A percentile compares a stretch with the other conserved stretches of the same genome.
These are phyloP conservation scores for Parochlus steinenii DNA, from an alignment of 2,888 invertebrate genomes.

Conservation along the genomic window DNA sequence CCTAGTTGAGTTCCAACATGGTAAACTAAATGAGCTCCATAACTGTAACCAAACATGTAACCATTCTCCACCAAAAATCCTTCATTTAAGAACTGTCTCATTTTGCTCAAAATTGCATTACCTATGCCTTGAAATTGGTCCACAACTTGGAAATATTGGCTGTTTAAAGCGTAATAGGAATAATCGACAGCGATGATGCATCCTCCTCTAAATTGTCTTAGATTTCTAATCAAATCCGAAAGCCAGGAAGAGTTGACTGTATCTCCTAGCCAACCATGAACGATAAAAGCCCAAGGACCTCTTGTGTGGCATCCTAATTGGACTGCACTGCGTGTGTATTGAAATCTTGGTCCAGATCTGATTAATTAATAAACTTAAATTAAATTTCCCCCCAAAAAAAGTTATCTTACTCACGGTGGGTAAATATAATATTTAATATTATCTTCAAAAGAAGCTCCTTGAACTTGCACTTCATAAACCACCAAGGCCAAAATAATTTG, in stretches of 20 bases:
- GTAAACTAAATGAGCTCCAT: too few relatives aligned
- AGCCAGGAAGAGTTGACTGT: not conserved
- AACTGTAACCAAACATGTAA: conserved; percentile 18
- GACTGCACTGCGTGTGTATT: too few relatives aligned
- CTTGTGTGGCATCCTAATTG: too few relatives aligned
- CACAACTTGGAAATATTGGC: conserved; percentile 16
- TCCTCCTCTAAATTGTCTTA: conserved; percentile 16
- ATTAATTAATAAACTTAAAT: too few relatives aligned
- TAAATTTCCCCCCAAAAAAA: too few relatives aligned
- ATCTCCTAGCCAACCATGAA: conserved; percentile 6
- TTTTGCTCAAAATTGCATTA: conserved; percentile 14
- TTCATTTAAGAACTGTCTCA: conserved; percentile 15
- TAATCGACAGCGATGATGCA: conserved; percentile 19
- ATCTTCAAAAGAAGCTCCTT: too few relatives aligned
- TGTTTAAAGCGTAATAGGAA: conserved; percentile 14
- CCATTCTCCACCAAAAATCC: conserved; percentile 16
- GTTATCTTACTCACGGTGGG: too few relatives aligned
- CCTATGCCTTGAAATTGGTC: conserved; percentile 15
- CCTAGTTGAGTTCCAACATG: too few relatives aligned
- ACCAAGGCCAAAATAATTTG: too few relatives aligned
- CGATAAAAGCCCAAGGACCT: conserved; percentile 4
- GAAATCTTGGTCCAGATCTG: too few relatives aligned
- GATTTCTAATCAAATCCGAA: conserved; percentile 6
- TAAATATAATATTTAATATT: too few relatives aligned
- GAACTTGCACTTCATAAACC: too few relatives aligned